phyloP scores from a whole-genome alignment of 2,888 invertebrate species.

The Aleiodes leptofemur region DNA sequence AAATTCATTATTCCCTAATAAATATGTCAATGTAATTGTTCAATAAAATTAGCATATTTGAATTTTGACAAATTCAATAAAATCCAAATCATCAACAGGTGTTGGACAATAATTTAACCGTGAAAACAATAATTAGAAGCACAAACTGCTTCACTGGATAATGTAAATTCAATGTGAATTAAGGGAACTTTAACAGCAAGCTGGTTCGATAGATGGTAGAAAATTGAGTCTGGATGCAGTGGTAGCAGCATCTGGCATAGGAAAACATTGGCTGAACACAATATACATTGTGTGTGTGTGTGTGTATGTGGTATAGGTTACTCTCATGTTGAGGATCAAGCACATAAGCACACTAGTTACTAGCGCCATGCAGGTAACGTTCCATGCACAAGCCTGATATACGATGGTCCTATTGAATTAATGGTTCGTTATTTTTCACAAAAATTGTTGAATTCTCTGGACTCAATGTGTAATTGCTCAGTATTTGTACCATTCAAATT shows the following conservation, averaged over 20 bases:
- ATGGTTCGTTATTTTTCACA: constrained; percentile 22
- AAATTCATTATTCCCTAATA: constrained; percentile 1
- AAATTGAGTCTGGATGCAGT: neutral
- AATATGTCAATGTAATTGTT: neutral
- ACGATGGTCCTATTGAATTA: constrained; percentile 25
- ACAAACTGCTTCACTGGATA: neutral
- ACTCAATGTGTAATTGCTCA: neutral
- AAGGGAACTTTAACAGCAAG: no score
- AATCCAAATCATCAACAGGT: constrained; percentile 7
- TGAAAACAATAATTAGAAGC: neutral
- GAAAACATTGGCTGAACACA: constrained; percentile 11
- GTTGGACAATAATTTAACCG: constrained; percentile 1
- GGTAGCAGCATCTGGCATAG: constrained; percentile 20
- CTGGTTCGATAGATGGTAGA: neutral
- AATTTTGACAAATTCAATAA: no score
- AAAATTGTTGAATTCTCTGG: constrained; percentile 17
- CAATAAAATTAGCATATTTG: no score
- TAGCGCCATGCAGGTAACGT: constrained; percentile 27
- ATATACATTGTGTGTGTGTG: neutral
- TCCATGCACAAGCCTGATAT: constrained; percentile 34
- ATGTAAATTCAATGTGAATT: neutral
- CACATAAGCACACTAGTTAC: constrained; percentile 33
- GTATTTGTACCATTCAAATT: constrained; percentile 8
- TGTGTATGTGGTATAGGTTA: neutral
- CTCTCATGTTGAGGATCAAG: constrained; percentile 23